These are phyloP conservation scores for Andrena chrysosceles DNA, from an alignment of 2,888 invertebrate species.

Conservation along the genomic window DNA sequence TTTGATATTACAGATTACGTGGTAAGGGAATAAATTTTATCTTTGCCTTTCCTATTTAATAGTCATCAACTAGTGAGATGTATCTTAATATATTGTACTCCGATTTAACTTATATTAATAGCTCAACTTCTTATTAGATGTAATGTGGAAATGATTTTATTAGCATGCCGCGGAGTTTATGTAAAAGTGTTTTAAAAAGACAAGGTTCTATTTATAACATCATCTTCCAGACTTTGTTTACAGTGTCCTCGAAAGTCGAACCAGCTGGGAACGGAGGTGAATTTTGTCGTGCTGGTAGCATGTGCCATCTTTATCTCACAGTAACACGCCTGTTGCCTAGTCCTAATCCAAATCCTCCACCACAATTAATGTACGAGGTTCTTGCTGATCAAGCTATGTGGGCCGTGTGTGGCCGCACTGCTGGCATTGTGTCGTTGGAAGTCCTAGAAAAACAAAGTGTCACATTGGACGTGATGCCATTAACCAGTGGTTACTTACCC, in stretches of 20 bases:
- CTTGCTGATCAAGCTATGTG: conserved; percentile 96
- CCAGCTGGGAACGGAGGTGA: conserved; percentile 90
- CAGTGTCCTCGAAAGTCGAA: conserved; percentile 91
- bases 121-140: conserved; percentile 19
- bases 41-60: conserved; percentile 28
- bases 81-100: not conserved
- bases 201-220: conserved; percentile 58
- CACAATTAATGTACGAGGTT: conserved; percentile 95
- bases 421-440: conserved; percentile 90
- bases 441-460: conserved; percentile 90
- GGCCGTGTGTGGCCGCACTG: conserved; percentile 96
- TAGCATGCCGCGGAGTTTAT: conserved; percentile 23
- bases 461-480: conserved; percentile 95
- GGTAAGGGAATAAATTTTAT: conserved; percentile 83
- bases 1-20: conserved; percentile 94
- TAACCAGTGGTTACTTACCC: conserved; percentile 95
- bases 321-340: conserved; percentile 86
- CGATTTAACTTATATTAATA: conserved; percentile 6
- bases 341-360: conserved; percentile 78
- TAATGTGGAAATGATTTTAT: conserved; percentile 20
- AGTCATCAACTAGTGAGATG: conserved; percentile 6
- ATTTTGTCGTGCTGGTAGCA: conserved; percentile 94
- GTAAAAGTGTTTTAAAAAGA: conserved; percentile 37
- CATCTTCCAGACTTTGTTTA: conserved; percentile 90
- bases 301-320: conserved; percentile 92